phyloP scores from a whole-genome alignment of 2,888 invertebrate species.

The Ophioninae sp. region DNA sequence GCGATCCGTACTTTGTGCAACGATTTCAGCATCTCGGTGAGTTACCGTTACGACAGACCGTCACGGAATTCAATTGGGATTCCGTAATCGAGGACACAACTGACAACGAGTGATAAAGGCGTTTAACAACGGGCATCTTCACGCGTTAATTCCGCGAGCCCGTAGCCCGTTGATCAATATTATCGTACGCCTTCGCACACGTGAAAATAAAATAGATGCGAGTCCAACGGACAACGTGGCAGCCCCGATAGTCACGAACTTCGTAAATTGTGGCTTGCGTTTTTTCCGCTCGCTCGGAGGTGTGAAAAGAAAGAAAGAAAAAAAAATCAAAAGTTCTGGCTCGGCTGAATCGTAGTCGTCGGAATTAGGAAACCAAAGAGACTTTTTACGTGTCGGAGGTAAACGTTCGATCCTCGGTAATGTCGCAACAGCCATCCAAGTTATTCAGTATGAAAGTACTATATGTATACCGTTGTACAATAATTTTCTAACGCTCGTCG shows the following conservation, averaged over 20 bases:
- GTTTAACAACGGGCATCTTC: neutral
- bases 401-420: slow-evolving; percentile 67
- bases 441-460: slow-evolving; percentile 61
- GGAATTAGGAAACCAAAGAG: slow-evolving; percentile 69
- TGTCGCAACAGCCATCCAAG: slow-evolving; percentile 66
- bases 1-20: slow-evolving; percentile 91
- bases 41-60: slow-evolving; percentile 87
- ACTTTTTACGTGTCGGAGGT: slow-evolving; percentile 64
- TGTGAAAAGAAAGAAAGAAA: neutral
- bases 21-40: slow-evolving; percentile 93
- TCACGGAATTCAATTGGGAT: slow-evolving; percentile 95
- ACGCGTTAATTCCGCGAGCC: neutral
- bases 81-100: slow-evolving; percentile 88
- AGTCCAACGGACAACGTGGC: neutral
- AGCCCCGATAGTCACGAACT: neutral
- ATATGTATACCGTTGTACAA: slow-evolving; percentile 64
- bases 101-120: slow-evolving; percentile 75
- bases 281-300: slow-evolving; percentile 8
- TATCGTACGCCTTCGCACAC: slow-evolving; percentile 6
- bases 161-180: neutral
- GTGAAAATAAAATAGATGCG: slow-evolving; percentile 4
- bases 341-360: slow-evolving; percentile 51
- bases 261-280: neutral
- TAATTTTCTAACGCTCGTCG: slow-evolving; percentile 71
- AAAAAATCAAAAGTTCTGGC: slow-evolving; percentile 13